Percentiles rank a stretch among this genome's conserved stretches.
Conservation (phyloP, 2,797 vertebrate genomes). For the Acanthurus lineatus region DNA sequence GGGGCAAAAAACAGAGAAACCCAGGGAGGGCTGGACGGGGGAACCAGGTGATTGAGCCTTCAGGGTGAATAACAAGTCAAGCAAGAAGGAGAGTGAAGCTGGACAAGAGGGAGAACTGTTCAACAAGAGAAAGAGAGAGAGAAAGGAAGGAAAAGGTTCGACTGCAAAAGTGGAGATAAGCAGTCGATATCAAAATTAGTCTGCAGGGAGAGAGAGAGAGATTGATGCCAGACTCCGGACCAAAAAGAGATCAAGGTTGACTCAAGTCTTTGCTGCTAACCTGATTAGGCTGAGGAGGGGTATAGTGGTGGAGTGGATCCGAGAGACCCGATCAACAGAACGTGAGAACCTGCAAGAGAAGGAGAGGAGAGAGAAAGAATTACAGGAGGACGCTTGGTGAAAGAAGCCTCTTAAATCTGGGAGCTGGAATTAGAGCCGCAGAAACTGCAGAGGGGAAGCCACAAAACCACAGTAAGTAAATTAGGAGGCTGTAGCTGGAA, state of each 20-base stretch:
- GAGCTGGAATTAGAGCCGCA: constrained; percentile 77
- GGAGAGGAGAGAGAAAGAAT: constrained; percentile 64
- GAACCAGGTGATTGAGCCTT: constrained; percentile 68
- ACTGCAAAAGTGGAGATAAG: constrained; percentile 59
- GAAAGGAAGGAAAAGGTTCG: constrained; percentile 22
- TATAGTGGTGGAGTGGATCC: constrained; percentile 47
- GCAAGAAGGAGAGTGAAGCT: constrained; percentile 55
- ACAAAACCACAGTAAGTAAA: constrained; percentile 84
- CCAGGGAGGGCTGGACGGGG: constrained; percentile 50
- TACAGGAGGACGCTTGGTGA: constrained; percentile 69
- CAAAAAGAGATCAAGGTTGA: constrained; percentile 77
- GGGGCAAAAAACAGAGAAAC: constrained; percentile 40
- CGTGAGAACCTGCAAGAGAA: constrained; percentile 47
- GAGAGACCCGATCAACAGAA: constrained; percentile 61
- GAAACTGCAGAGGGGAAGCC: constrained; percentile 76
- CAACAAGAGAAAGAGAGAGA: constrained; percentile 35
- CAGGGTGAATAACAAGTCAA: constrained; percentile 70
- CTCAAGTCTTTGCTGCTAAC: constrained; percentile 81
- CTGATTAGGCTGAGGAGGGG: constrained; percentile 81
- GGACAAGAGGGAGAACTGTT: constrained; percentile 51
- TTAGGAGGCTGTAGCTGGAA: constrained; percentile 79
- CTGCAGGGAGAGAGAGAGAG: constrained; percentile 54
- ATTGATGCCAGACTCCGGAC: constrained; percentile 72
- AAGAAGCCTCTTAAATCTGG: constrained; percentile 80
- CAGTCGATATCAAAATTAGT: constrained; percentile 69